Percentiles rank a stretch among this genome's conserved stretches.
Evolutionary conservation across 1,140 invertebrate genomes (phyloP).

Genomic region (Anoplolepis gracilipes): DNA sequence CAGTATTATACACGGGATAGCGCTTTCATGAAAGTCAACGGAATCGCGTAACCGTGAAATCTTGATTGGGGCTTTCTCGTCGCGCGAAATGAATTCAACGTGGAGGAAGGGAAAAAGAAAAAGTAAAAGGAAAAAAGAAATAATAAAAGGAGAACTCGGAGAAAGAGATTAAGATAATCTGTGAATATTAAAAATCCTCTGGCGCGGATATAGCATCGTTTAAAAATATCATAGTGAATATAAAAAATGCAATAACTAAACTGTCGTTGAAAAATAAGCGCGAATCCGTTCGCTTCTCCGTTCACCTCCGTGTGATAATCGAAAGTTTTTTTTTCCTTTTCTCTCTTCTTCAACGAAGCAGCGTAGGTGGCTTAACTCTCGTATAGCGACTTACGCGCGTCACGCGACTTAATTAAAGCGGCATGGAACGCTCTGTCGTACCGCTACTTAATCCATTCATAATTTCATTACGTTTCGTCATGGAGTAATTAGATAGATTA

Average conservation of each 20-base stretch:
- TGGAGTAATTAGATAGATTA: constrained; percentile 58
- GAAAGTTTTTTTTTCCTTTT: not conserved
- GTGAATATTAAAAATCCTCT: too few species aligned
- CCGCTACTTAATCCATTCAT: constrained; percentile 50
- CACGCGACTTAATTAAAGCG: constrained; percentile 52
- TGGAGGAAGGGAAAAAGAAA: not conserved
- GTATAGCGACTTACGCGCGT: not conserved
- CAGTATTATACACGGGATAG: not conserved
- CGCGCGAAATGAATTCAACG: not conserved
- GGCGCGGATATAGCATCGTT: too few species aligned
- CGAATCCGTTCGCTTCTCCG: not conserved
- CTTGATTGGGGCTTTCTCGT: not conserved
- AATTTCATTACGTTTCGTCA: constrained; percentile 53
- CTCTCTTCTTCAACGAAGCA: not conserved
- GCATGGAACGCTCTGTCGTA: constrained; percentile 8
- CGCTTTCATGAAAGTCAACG: not conserved
- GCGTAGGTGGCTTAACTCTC: not conserved
- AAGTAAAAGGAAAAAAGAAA: too few species aligned
- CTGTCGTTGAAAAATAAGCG: too few species aligned
- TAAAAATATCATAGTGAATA: too few species aligned
- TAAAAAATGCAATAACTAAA: too few species aligned
- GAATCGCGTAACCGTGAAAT: not conserved
- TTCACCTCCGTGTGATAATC: not conserved
- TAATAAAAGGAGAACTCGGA: too few species aligned
- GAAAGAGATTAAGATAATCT: too few species aligned